Conservation (phyloP, 2,888 invertebrate genomes). For the Ochropleura plecta region DNA sequence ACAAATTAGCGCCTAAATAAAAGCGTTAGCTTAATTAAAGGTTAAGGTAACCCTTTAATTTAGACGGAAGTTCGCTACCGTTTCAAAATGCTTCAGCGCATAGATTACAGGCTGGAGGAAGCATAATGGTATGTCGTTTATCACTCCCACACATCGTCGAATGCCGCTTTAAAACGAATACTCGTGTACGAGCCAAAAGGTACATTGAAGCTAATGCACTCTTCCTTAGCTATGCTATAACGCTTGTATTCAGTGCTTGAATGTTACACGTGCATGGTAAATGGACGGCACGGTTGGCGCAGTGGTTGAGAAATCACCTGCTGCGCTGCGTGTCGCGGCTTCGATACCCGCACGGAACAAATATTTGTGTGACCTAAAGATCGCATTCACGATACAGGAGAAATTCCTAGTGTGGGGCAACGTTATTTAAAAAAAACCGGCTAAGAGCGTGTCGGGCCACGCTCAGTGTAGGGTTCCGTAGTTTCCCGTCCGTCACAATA, state of each 20-base stretch:
- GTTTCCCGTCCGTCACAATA: too few species aligned
- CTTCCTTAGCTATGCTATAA: constrained; percentile 29
- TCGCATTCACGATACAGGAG: too few species aligned
- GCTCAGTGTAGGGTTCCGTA: too few species aligned
- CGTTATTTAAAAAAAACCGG: too few species aligned
- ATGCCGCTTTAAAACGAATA: constrained; percentile 31
- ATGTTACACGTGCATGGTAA: constrained; percentile 11
- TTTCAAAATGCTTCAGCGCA: constrained; percentile 20
- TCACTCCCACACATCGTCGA: constrained; percentile 51
- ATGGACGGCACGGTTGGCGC: too few species aligned
- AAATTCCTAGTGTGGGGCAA: too few species aligned
- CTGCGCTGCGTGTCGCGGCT: too few species aligned
- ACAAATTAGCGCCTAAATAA: constrained; percentile 9
- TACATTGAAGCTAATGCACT: constrained; percentile 35
- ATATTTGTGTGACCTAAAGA: too few species aligned
- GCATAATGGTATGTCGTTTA: constrained; percentile 59
- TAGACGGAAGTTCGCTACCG: constrained; percentile 15
- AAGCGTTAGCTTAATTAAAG: constrained; percentile 18
- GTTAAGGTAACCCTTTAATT: constrained; percentile 19
- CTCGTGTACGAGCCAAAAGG: constrained; percentile 23
- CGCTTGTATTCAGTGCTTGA: constrained; percentile 4
- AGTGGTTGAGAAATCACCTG: too few species aligned
- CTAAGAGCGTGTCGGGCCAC: too few species aligned
- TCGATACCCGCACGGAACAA: too few species aligned
- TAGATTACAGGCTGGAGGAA: constrained; percentile 30